Base-by-base conservation (phyloP, 2,113 vertebrate species). In the Scolopax mira region DNA sequence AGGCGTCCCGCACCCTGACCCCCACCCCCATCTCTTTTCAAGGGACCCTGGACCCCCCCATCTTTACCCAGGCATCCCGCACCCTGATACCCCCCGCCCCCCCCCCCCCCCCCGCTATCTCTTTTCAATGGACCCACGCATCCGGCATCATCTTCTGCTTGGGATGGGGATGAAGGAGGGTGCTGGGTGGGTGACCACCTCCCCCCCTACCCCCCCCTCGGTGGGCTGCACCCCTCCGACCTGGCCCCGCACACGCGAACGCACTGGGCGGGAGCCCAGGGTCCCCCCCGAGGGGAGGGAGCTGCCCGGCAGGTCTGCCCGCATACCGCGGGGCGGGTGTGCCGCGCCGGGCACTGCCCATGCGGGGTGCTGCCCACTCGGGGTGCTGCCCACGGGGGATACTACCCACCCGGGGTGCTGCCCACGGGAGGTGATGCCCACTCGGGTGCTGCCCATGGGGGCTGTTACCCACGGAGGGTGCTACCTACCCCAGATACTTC, bases 281-380 rank as follows among this genome's bases (percentile, higher is more conserved):
- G 69, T 58, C 46, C 16, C 37, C 80, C 79, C 79, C 44, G 22
- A 23, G 48, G 85, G 79, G 61, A 62, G 48, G 60, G 73, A 21
- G 91, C 73, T 85, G 85, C 80, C 79, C 55, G 19, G 79, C 85
- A 48, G 85, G 91, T 89, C 91, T n/a, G 74, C 55, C 80, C 15
- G 48, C 86, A 89, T 85, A 57, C 48, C 74, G 67, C 11, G 79
- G 74, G 73, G 67, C 30, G 61, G 85, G 73, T 16, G 78, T 74
- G 77, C 54, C 72, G 30, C 14, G 13, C 30, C 48, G 57, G 80
- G 48, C 18, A 44, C 79, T 83, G 57, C 67, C 66, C 44, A 51
- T 33, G 28, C 24, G 30, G 46, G 79, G 39, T 13, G 52, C 78
- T 71, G 46, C 46, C 65, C 42, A 48, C 35, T 8, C 9, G 46